A percentile compares a stretch with the other conserved stretches of the same genome.
phyloP scores from a whole-genome alignment of 2,113 vertebrate species.

The Mormyrus lacerda region DNA sequence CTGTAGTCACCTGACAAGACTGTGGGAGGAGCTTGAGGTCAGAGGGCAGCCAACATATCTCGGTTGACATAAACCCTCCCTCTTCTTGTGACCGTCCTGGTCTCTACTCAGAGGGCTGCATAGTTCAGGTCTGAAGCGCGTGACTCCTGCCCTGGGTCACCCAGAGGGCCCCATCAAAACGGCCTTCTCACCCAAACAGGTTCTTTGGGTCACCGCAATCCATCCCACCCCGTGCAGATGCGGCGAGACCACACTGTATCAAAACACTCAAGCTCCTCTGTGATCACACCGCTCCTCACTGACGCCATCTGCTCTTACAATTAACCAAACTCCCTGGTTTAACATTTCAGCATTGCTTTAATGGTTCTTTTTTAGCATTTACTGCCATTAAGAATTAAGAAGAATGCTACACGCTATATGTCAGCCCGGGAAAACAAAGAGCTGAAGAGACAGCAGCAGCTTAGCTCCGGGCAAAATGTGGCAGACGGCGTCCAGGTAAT shows the following conservation, averaged over 20 bases:
- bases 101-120: background rate
- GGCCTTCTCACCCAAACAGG: background rate
- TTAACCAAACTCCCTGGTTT: background rate
- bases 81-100: background rate
- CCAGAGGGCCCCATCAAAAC: background rate
- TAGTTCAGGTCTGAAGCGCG: background rate
- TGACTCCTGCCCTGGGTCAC: background rate
- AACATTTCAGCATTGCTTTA: background rate
- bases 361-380: background rate
- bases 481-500: conserved; percentile 4
- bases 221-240: background rate
- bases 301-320: background rate
- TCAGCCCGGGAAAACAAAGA: background rate
- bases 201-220: background rate
- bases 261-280: background rate
- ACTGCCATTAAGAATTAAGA: background rate
- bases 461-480: background rate
- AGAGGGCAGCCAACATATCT: background rate
- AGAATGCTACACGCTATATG: background rate
- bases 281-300: background rate
- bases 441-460: background rate
- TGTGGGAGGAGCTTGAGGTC: background rate
- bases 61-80: background rate
- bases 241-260: background rate
- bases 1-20: background rate